Evolutionary conservation across 1,140 invertebrate species (phyloP).

Genomic region (Manduca sexta): DNA sequence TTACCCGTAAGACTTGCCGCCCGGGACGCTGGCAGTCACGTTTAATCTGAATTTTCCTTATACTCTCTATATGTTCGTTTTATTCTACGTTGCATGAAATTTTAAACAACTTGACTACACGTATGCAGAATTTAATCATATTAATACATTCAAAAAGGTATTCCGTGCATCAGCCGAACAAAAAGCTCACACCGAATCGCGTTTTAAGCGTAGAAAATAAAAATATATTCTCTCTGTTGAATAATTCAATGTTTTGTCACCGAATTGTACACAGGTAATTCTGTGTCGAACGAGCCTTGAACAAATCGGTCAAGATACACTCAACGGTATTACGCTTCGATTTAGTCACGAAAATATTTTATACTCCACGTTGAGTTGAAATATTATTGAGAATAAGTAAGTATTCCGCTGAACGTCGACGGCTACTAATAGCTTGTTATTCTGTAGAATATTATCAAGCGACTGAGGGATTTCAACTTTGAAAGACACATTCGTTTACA

Average conservation of each 20-base stretch:
- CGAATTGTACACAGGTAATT: conserved; percentile 1
- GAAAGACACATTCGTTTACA: too few species aligned
- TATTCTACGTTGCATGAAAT: conserved; percentile 23
- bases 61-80: conserved; percentile 23
- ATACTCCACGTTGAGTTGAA: too few species aligned
- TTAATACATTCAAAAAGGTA: conserved; percentile 22
- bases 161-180: conserved; percentile 18
- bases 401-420: too few species aligned
- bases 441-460: too few species aligned
- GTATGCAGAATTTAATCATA: conserved; percentile 30
- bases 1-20: conserved; percentile 37
- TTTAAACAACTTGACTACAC: too few species aligned
- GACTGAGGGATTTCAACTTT: too few species aligned
- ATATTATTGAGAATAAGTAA: too few species aligned
- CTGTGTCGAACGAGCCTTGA: background rate
- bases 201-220: background rate
- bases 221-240: background rate
- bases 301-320: background rate
- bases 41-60: conserved; percentile 53
- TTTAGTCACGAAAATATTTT: too few species aligned
- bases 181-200: conserved; percentile 1
- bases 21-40: conserved; percentile 33
- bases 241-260: background rate
- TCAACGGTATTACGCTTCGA: too few species aligned
- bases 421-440: too few species aligned